These are phyloP conservation scores for Pandemis cinnamomeana DNA, from an alignment of 2,888 invertebrate genomes.

Conservation along the genomic window DNA sequence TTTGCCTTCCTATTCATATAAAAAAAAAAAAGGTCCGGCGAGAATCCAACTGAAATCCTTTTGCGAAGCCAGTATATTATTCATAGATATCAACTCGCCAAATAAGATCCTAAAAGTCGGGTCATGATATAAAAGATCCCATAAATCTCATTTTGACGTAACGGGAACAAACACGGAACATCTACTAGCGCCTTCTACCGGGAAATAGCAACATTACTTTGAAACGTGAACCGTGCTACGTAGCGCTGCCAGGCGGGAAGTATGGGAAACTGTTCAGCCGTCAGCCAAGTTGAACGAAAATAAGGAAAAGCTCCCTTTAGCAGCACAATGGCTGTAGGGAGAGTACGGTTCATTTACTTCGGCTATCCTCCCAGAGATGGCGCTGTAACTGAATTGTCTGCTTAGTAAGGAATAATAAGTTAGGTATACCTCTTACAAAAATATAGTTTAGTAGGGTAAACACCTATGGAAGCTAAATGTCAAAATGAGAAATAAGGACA, in stretches of 20 bases:
- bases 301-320: background rate
- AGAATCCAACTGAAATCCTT: background rate
- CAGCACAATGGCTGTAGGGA: background rate
- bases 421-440: too few species aligned
- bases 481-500: too few species aligned
- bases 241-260: background rate
- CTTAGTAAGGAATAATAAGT: background rate
- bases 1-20: too few species aligned
- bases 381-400: background rate
- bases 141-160: conserved; percentile 4
- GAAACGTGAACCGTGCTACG: background rate
- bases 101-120: background rate
- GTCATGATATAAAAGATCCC: background rate
- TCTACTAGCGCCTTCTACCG: conserved; percentile 6
- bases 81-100: background rate
- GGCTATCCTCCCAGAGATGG: conserved; percentile 2
- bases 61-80: background rate
- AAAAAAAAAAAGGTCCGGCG: too few species aligned
- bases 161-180: background rate
- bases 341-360: background rate
- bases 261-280: background rate
- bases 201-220: conserved; percentile 2
- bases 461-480: too few species aligned
- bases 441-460: too few species aligned
- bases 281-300: background rate